Base-by-base conservation (phyloP, 2,113 vertebrate genomes). In the Thalassoma bifasciatum region DNA sequence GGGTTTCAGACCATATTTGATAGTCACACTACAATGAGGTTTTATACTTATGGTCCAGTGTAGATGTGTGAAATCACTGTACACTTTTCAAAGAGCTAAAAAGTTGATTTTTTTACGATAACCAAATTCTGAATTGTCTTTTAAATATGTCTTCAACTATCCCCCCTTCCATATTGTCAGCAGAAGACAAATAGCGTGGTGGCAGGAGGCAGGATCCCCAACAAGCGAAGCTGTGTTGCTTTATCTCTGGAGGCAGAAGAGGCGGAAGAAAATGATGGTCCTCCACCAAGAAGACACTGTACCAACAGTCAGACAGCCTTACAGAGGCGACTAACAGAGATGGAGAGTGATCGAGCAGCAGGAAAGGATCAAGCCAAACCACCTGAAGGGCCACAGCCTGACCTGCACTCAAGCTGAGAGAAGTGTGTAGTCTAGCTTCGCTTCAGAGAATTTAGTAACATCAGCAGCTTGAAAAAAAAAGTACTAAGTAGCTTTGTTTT, bases 151-250 rank as follows among this genome's bases (percentile, higher is more conserved):
- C 3, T 46, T 1, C 44, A 46, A 17, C 4, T 46, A 46, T 46
- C 44, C 17, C 17, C 16, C 26, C 69, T 30, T 62, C 57, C 24
- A 37, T 63, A 89, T 85, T 10, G 56, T 68, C 69, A 87, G 40
- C 51, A 22, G 53, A 60, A 80, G 38, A 86, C 84, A 38, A 89
- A 82, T 38, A 72, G 77, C 62, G 81, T 81, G 84, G 22, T 30
- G 30, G 79, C 61, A 53, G 21, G 30, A 0, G 58, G 63, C 37
- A 17, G 24, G 49, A 38, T 71, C 0, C 10, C 7, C 54, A 34
- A 0, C 59, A 79, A 9, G 42, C 56, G 19, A 11, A 0, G 49
- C 23, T 7, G 1, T 1, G 11, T 0, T 19, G 46, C 46, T 1
- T 12, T n/a, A 0, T 34, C 38, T 21, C 11, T 67, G 37, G 52